phyloP scores from a whole-genome alignment of 2,797 vertebrate genomes.

The Fringilla coelebs region DNA sequence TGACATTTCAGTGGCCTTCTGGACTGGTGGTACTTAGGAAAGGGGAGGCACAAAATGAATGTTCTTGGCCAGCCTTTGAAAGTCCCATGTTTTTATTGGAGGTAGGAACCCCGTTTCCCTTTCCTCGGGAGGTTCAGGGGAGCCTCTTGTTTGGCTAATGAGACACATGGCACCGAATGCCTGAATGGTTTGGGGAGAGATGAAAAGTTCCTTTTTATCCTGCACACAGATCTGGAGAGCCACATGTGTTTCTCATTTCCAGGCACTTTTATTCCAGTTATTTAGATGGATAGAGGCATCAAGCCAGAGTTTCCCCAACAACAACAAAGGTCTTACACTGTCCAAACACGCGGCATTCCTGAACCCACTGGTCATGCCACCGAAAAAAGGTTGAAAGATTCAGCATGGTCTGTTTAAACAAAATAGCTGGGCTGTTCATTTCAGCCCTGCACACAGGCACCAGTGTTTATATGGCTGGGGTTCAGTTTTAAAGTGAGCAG shows the following conservation, averaged over 20 bases:
- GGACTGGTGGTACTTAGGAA: not conserved
- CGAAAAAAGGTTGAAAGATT: constrained; percentile 52
- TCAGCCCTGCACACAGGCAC: not conserved
- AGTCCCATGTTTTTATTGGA: constrained; percentile 48
- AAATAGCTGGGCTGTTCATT: constrained; percentile 14
- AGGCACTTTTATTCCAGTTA: constrained; percentile 62
- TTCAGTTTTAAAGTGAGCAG: constrained; percentile 19
- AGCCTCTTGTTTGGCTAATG: constrained; percentile 44
- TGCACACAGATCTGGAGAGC: constrained; percentile 56
- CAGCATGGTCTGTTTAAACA: constrained; percentile 31
- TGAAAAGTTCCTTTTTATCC: constrained; percentile 68
- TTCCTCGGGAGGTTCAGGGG: constrained; percentile 38
- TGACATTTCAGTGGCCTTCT: constrained; percentile 11
- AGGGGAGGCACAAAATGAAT: not conserved
- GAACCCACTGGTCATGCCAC: constrained; percentile 51
- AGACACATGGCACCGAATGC: not conserved
- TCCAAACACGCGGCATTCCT: constrained; percentile 66
- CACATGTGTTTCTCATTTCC: constrained; percentile 71
- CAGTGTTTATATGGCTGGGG: constrained; percentile 26
- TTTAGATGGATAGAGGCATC: constrained; percentile 66
- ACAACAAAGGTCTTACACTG: constrained; percentile 66
- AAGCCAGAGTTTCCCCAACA: constrained; percentile 69
- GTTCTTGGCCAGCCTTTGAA: constrained; percentile 39
- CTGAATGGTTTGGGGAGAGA: constrained; percentile 35
- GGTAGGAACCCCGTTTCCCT: constrained; percentile 32